These are phyloP conservation scores for Aspiorhynchus laticeps DNA, from an alignment of 2,113 vertebrate species.

Conservation along the genomic window DNA sequence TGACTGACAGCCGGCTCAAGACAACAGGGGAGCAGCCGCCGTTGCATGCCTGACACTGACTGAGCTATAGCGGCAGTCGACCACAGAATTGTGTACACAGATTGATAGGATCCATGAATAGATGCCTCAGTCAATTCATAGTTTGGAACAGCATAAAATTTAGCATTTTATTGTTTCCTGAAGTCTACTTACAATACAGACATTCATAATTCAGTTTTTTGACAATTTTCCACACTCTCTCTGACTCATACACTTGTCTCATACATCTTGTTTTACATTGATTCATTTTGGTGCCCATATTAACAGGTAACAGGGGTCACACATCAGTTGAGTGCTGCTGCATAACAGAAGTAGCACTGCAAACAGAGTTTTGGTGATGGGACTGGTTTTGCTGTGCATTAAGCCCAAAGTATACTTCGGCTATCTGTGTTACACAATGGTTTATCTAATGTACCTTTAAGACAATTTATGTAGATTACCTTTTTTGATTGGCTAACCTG, in stretches of 20 bases:
- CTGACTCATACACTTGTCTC: background rate
- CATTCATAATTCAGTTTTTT: background rate
- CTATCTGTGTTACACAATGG: background rate
- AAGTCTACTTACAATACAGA: background rate
- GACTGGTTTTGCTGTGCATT: background rate
- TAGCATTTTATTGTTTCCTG: background rate
- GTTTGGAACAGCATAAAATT: constrained; percentile 25
- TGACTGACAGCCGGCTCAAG: constrained; percentile 45
- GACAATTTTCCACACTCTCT: background rate
- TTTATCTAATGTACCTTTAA: background rate
- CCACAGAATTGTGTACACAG: constrained; percentile 3
- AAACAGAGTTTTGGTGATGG: too few relatives aligned
- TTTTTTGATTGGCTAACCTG: background rate
- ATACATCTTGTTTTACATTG: background rate
- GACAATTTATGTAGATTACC: background rate
- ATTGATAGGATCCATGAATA: constrained; percentile 27
- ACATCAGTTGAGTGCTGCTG: background rate
- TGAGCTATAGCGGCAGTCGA: constrained; percentile 18
- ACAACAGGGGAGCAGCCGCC: constrained; percentile 8
- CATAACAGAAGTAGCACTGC: too few relatives aligned
- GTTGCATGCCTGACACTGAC: constrained; percentile 33
- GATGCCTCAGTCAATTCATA: background rate
- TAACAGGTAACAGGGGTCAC: background rate
- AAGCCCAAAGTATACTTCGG: background rate
- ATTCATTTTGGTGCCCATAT: background rate